Evolutionary conservation across 2,888 invertebrate genomes (phyloP).

Genomic region (Hartigia nigra): DNA sequence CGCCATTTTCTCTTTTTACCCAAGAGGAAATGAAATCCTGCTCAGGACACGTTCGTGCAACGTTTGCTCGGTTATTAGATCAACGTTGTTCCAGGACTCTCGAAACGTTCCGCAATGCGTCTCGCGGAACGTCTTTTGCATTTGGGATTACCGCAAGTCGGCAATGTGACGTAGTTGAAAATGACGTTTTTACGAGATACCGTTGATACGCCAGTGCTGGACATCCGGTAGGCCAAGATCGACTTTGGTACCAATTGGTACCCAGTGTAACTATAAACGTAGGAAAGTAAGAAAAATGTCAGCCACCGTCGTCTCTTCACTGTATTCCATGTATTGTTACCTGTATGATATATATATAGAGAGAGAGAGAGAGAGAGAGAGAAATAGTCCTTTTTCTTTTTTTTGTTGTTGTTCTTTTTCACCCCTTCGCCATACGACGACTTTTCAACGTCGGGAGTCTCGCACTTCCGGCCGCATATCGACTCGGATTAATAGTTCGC

Average conservation of each 20-base stretch:
- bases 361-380: no score
- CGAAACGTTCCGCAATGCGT: constrained; percentile 5
- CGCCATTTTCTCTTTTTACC: constrained; percentile 33
- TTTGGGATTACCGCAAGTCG: constrained; percentile 8
- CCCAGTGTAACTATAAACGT: not conserved
- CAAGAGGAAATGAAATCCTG: constrained; percentile 59
- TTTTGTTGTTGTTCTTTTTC: no score
- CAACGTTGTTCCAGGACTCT: constrained; percentile 39
- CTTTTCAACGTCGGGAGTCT: not conserved
- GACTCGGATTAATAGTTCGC: constrained; percentile 29
- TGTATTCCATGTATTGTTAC: not conserved
- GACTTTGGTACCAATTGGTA: not conserved
- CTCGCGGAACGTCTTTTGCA: constrained; percentile 16
- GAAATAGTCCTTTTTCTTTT: not conserved
- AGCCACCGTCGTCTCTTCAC: not conserved
- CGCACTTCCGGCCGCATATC: not conserved
- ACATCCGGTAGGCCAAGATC: not conserved
- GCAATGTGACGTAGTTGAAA: not conserved
- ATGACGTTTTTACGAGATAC: not conserved
- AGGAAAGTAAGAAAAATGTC: not conserved
- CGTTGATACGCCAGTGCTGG: not conserved
- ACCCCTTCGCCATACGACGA: no score
- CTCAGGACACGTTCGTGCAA: constrained; percentile 44
- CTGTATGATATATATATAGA: not conserved
- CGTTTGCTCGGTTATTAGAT: constrained; percentile 59